Base-by-base conservation (phyloP, 2,888 invertebrate species). In the Aelia acuminata region DNA sequence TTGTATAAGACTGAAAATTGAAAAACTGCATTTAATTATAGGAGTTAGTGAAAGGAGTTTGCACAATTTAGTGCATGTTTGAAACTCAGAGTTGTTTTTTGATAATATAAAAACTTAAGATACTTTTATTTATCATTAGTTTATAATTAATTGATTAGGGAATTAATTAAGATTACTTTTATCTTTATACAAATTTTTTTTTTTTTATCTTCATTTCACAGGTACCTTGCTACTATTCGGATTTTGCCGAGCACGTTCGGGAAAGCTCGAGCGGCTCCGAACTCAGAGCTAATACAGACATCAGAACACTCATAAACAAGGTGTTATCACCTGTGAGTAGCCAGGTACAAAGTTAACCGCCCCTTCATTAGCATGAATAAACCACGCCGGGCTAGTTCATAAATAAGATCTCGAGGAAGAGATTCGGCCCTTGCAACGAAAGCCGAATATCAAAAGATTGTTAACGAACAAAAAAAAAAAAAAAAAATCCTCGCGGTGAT, bases 291-390 rank as follows among this genome's bases (percentile, higher is more conserved):
- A 47, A 80, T 43, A 80, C 80, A 80, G 80, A 80, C 80, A 80
- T 80, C 39, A 47, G n/a, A 47, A 80, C 0, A 22, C 39, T 47
- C 39, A 80, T 80, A 80, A 80, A 80, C 80, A 80, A 80, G 43
- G 31, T 35, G 31, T 80, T 80, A 80, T 47, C 80, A 43, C 80
- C 80, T 22, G 80, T 80, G 43, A 47, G 80, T 80, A 80, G 80
- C 43, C 80, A 15, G 80, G 43, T n/a, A 80, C 43, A 47, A 80
- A 80, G 22, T 4, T 80, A 80, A 43, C 80, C 80, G 39, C 80
- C 80, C 80, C 80, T 43, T 80, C 80, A 80, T 80, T 80, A 80
- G 43, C 80, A 80, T 80, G 80, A 80, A 80, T 80, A 80, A 80
- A 80, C 80, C 43, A 80, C 80, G 43, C 13, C 43, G 13, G 20